Conservation (phyloP, 2,888 invertebrate species). For the Melikaiella ostensackeni region DNA sequence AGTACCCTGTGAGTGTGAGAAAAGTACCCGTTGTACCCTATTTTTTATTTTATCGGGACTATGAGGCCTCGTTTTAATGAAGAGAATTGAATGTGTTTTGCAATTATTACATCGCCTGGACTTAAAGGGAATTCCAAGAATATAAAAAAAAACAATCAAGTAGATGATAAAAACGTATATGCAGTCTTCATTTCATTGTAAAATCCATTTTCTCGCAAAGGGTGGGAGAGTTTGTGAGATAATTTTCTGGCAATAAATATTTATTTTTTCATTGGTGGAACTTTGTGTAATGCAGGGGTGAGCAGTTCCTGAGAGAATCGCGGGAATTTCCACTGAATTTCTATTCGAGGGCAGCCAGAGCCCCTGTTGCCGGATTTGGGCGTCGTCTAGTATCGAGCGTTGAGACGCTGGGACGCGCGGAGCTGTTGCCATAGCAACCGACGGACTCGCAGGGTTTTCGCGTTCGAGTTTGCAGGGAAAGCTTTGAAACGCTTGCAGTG, state of each 20-base stretch:
- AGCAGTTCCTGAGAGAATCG: constrained; percentile 33
- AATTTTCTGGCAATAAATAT: constrained; percentile 11
- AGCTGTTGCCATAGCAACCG: constrained; percentile 77
- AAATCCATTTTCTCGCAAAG: not conserved
- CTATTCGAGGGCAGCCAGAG: constrained; percentile 44
- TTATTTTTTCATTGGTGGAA: constrained; percentile 1
- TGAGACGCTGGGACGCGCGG: constrained; percentile 75
- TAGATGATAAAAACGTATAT: no score
- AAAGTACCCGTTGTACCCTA: no score
- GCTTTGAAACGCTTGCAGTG: constrained; percentile 41
- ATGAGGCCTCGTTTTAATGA: no score
- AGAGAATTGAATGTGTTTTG: no score
- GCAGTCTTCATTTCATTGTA: not conserved
- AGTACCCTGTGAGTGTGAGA: no score
- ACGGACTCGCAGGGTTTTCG: constrained; percentile 66
- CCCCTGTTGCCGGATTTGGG: constrained; percentile 67
- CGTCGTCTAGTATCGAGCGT: constrained; percentile 77
- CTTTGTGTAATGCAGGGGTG: constrained; percentile 5
- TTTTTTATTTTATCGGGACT: no score
- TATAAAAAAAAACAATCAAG: no score
- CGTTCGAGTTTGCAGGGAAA: constrained; percentile 48
- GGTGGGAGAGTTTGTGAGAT: not conserved
- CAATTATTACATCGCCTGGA: no score
- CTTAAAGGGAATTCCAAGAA: no score
- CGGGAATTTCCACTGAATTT: constrained; percentile 39